Base-by-base conservation (phyloP, 2,888 invertebrate species). In the Trypoxylon attenuatum region DNA sequence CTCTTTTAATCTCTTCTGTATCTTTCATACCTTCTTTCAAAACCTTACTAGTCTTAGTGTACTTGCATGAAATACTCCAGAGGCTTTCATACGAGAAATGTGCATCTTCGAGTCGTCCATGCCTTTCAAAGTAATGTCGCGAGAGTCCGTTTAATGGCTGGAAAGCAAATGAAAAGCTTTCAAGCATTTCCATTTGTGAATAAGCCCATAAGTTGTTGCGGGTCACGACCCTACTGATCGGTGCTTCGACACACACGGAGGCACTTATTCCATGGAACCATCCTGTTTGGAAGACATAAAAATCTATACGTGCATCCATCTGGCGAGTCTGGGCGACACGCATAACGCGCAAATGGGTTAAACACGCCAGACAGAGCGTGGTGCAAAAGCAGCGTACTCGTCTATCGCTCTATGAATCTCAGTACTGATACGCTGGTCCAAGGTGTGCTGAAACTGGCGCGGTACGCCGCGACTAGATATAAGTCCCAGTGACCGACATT, bases 401-500 rank as follows among this genome's bases (percentile, higher is more conserved):
- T 53, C 23, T 33, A 51, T 67, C 58, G 43, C 39, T 18, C 39
- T 62, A 43, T 16, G 59, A 50, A 50, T 62, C 29, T 42, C 10
- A 21, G 33, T 42, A 29, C n/a, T 15, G 22, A 13, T 33, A 33
- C 33, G 13, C 19, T 22, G 13, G 49, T 19, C 46, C 22, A 19
- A 18, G 41, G 1, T 45, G 27, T 18, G 13, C 19, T 16, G 54
- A 16, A 16, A 27, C 22, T 16, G n/a, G 33, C 39, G 33, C 41
- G 10, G 10, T 55, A 46, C 60, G 58, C 52, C 60, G 65, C 56
- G 38, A 43, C 42, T 29, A 8, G 25, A 71, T 64, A 78, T 78
- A 76, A 77, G 76, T 74, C 69, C 74, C 71, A 71, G 62, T 78
- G 73, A 80, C 79, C 78, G 61, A 71, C 58, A 73, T 76, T 25